phyloP scores from a whole-genome alignment of 1,140 invertebrate genomes.

The Penaeus japonicus region DNA sequence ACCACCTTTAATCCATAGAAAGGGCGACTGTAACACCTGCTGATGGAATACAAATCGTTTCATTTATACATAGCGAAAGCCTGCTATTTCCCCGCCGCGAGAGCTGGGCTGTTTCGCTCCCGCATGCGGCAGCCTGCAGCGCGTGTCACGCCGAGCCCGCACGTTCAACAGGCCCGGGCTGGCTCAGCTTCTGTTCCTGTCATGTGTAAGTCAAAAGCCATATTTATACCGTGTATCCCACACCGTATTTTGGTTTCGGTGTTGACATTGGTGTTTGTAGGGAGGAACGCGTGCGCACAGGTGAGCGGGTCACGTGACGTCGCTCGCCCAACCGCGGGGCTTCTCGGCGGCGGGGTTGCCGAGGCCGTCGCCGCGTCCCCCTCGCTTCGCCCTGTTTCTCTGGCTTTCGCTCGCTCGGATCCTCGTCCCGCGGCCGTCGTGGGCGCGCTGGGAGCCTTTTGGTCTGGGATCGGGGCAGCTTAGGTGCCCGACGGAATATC shows the following conservation, averaged over 20 bases:
- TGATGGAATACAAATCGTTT: too few species aligned
- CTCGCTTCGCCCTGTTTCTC: background rate
- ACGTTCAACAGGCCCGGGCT: background rate
- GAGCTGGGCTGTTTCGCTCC: too few species aligned
- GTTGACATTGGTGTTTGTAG: conserved; percentile 37
- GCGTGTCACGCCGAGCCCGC: background rate
- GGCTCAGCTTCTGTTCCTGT: background rate
- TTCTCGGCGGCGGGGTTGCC: too few species aligned
- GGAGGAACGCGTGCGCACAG: conserved; percentile 45
- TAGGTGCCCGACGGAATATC: too few species aligned
- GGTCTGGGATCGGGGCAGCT: too few species aligned
- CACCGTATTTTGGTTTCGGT: background rate
- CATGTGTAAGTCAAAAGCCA: background rate
- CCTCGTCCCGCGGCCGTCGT: too few species aligned
- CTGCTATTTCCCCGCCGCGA: too few species aligned
- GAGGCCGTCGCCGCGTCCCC: background rate
- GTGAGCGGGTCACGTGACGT: conserved; percentile 36
- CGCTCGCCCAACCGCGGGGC: conserved; percentile 23
- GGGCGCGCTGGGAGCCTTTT: too few species aligned
- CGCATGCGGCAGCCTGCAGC: too few species aligned
- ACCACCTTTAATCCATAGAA: too few species aligned
- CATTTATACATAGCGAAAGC: too few species aligned
- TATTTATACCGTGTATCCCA: background rate
- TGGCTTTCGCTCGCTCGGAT: background rate
- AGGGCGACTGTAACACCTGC: too few species aligned